These are phyloP conservation scores for Creontiades dilutus DNA, from an alignment of 2,888 invertebrate genomes.

Conservation along the genomic window DNA sequence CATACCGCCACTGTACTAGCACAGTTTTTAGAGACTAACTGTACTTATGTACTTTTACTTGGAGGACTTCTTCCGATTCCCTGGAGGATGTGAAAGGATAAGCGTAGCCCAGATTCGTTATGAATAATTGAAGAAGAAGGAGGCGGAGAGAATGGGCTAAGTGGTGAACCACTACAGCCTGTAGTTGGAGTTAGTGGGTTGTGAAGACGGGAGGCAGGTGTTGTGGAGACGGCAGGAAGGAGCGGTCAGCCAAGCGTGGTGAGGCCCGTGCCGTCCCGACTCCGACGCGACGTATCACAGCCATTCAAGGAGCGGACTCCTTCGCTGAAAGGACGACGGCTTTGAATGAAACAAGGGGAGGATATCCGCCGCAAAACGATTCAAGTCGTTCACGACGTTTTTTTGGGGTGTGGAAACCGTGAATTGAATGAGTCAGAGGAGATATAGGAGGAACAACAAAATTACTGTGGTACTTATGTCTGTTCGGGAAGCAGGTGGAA, in stretches of 20 bases:
- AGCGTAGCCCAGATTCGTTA: neutral
- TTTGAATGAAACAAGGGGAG: slow-evolving; percentile 46
- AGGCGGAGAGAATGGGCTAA: slow-evolving; percentile 56
- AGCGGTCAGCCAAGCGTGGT: slow-evolving; percentile 13
- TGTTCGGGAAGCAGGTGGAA: neutral
- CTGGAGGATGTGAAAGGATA: neutral
- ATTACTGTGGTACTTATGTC: neutral
- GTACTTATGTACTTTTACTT: too few relatives aligned
- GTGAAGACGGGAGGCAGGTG: slow-evolving; percentile 66
- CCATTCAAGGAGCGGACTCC: neutral
- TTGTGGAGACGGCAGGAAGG: slow-evolving; percentile 48
- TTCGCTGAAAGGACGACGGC: neutral
- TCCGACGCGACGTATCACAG: slow-evolving; percentile 31
- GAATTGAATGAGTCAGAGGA: neutral
- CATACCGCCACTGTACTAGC: too few relatives aligned
- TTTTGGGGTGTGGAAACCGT: neutral
- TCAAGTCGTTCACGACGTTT: neutral
- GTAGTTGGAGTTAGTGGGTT: slow-evolving; percentile 61
- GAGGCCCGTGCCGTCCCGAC: slow-evolving; percentile 22
- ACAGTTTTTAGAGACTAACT: too few relatives aligned
- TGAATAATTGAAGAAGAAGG: neutral
- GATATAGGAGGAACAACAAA: neutral
- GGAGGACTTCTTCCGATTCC: neutral
- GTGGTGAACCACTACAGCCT: slow-evolving; percentile 21
- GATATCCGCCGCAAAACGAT: slow-evolving; percentile 62